Conservation (phyloP, 2,797 vertebrate genomes). For the Semaprochilodus insignis region DNA sequence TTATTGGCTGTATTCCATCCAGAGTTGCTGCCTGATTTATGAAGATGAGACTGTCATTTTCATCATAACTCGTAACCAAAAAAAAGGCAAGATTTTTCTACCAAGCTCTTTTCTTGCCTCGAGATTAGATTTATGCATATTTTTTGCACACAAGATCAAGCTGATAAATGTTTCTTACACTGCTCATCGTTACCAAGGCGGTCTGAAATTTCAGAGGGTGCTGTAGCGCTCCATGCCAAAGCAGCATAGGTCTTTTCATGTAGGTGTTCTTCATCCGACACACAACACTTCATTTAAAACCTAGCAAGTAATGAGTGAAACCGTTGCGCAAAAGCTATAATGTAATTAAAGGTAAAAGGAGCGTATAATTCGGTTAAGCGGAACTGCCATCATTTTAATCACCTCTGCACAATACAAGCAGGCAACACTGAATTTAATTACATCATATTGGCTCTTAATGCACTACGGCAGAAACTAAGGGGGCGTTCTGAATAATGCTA, state of each 20-base stretch:
- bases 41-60: too few species aligned
- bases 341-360: slow-evolving; percentile 21
- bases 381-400: slow-evolving; percentile 36
- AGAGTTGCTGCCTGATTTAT: too few species aligned
- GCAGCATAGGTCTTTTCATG: neutral
- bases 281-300: neutral
- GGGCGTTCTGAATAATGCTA: neutral
- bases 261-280: slow-evolving; percentile 13
- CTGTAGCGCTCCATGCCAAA: neutral
- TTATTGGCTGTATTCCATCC: too few species aligned
- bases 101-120: too few species aligned
- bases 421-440: slow-evolving; percentile 42
- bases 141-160: neutral
- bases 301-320: slow-evolving; percentile 13
- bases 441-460: slow-evolving; percentile 23
- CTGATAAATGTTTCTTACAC: neutral
- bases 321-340: slow-evolving; percentile 26
- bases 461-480: slow-evolving; percentile 9
- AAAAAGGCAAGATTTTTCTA: too few species aligned
- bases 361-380: slow-evolving; percentile 39
- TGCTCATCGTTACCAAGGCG: neutral
- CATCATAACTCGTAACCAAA: too few species aligned
- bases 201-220: neutral
- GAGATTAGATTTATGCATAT: neutral
- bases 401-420: slow-evolving; percentile 24